Base-by-base conservation (phyloP, 2,113 vertebrate genomes). In the Sylvia atricapilla region DNA sequence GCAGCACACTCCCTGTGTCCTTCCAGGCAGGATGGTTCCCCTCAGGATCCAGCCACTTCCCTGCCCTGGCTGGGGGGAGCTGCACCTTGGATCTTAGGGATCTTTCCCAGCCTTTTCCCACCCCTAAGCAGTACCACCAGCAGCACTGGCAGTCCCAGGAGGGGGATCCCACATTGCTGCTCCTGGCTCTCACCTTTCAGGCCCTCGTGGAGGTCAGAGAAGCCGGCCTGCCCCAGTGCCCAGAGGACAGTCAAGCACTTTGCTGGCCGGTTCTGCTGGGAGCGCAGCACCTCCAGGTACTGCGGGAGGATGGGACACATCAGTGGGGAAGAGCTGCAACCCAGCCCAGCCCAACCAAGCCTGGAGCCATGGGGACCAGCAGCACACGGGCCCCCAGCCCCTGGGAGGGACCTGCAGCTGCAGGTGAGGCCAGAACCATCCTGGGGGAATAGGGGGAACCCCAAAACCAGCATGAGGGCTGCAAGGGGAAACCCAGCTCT, bases 171-270 rank as follows among this genome's bases (percentile, higher is more conserved):
- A 8, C 0, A 0, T 1, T 0, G 1, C 67, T 49, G 10, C 11
- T 13, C 10, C 25, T 0, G 0, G 25, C 37, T 44, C 75, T 95
- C 92, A 98, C 99, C 99, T 98, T 97, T 98, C 53, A 99, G 97
- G 73, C 99, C 99, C 93, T 99, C 99, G 0, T 98, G 97, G 64
- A 99, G 99, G 94, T 98, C 99, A 2, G 98, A 28, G 94, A 98
- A 99, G 8, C 99, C 99, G 0, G 99, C 99, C 93, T 99, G 99
- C 5, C 99, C 99, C 93, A 99, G 96, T 1, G 98, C 98, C 99
- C 99, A 99, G 98, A 99, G 99, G 89, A 99, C 98, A 9, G 98
- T 99, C 74, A 99, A 97, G 96, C 99, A 99, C 78, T 99, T 99
- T 1, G 92, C 97, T 1, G 99, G 98, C 70, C 97, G 98, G 96